Conservation (phyloP, 2,113 vertebrate species). For the Phylloscopus trochilus region DNA sequence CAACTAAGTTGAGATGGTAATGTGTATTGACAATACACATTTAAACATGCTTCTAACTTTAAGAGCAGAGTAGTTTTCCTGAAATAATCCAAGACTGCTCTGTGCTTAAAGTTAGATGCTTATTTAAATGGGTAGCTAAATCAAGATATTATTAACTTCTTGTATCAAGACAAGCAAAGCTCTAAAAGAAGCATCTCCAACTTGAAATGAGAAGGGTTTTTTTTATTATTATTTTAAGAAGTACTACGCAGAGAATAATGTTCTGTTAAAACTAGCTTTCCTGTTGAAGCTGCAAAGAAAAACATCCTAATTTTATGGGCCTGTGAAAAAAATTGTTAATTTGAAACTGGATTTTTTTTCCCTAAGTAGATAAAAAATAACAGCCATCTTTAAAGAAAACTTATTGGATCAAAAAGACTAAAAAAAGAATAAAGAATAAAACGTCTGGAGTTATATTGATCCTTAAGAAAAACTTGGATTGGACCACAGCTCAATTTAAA, state of each 20-base stretch:
- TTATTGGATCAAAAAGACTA: conserved; percentile 19
- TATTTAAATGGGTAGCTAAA: conserved; percentile 7
- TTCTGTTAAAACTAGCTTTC: conserved; percentile 6
- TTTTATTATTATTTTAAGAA: not conserved
- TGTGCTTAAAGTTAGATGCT: not conserved
- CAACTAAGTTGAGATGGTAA: not conserved
- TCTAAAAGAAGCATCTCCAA: not conserved
- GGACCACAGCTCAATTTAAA: conserved; percentile 57
- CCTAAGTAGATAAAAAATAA: conserved; percentile 35
- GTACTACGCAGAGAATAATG: not conserved
- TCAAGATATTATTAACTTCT: not conserved
- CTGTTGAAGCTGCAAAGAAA: conserved; percentile 1
- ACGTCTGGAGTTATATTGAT: conserved; percentile 50
- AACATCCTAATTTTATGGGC: not conserved
- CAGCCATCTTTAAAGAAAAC: conserved; percentile 8
- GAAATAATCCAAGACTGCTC: not conserved
- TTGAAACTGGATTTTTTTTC: not conserved
- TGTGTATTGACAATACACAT: not conserved
- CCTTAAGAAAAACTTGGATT: conserved; percentile 46
- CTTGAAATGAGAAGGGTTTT: not conserved
- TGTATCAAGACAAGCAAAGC: not conserved
- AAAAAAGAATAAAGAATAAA: conserved; percentile 31
- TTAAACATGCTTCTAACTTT: not conserved
- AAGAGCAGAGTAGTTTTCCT: not conserved
- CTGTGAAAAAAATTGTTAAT: not conserved